Evolutionary conservation across 2,113 vertebrate genomes (phyloP), one percentile per base, ranked within the genome.

Genomic region (Coreoperca whiteheadi): DNA sequence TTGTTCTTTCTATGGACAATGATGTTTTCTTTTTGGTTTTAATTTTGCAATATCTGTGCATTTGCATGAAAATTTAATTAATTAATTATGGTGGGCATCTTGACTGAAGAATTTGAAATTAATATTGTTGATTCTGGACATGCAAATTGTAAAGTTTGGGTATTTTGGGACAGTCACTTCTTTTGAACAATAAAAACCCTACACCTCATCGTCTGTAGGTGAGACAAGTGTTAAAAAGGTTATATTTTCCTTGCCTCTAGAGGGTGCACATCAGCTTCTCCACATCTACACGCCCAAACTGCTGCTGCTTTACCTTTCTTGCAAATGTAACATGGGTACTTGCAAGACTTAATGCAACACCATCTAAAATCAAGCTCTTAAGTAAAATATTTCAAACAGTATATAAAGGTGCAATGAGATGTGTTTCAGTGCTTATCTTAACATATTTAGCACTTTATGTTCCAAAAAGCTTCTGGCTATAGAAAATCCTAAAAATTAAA

Each of bases 191-290:
- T 64, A 11, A 30, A 30, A 67, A 46, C 4, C 16, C 9, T 12
- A 21, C 1, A 23, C 14, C 20, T 51, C 25, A 21, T 50, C 10
- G 5, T 11, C 12, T 41, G 23, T 65, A 32, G 65, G 30, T 32
- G 7, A 34, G 5, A 10, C 39, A 64, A 64, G 23, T 32, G 20
- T 51, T 16, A 50, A 67, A 67, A 48, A 20, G 25, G 1, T n/a
- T 23, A 54, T 56, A 39, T 56, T 56, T 28, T 20, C 68, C 50
- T 39, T 16, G 34, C 34, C 69, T 71, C 51, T 56, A 56, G 69
- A 43, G 28, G 51, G 51, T 20, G 51, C 66, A 41, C 43, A 32
- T 48, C 14, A 46, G 65, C 18, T 21, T 51, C 18, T 51, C 50
- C 21, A 21, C 50, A 51, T 51, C 20, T 50, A 50, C 48, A 50